These are phyloP conservation scores for Charaxes varanes DNA, from an alignment of 1,140 invertebrate genomes.

Conservation along the genomic window DNA sequence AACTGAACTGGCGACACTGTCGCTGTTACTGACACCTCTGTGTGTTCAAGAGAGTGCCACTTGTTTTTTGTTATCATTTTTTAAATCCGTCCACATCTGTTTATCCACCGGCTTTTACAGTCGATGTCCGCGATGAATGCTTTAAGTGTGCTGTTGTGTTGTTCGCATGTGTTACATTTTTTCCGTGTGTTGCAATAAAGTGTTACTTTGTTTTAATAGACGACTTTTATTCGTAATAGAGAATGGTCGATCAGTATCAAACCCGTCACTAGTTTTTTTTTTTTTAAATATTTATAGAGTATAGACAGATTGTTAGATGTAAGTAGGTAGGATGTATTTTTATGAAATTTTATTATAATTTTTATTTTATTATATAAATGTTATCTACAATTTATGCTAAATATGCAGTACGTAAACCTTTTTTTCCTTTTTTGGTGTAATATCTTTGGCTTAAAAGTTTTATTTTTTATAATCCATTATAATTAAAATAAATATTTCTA, in stretches of 20 bases:
- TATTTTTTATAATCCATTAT: too few relatives aligned
- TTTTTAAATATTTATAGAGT: background rate
- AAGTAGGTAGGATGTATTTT: too few relatives aligned
- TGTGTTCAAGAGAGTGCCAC: too few relatives aligned
- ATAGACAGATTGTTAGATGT: too few relatives aligned
- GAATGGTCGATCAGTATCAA: constrained; percentile 45
- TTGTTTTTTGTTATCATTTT: too few relatives aligned
- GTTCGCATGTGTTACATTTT: constrained; percentile 39
- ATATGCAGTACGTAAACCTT: background rate
- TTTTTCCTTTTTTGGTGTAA: background rate
- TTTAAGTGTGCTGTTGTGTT: constrained; percentile 62
- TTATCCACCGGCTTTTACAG: constrained; percentile 10
- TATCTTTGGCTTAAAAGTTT: background rate
- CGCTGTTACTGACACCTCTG: too few relatives aligned
- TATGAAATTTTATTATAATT: background rate
- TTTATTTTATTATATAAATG: background rate
- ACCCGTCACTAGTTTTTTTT: constrained; percentile 41
- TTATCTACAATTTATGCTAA: background rate
- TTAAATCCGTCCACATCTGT: constrained; percentile 25
- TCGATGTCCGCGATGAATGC: constrained; percentile 31
- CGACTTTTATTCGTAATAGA: constrained; percentile 21
- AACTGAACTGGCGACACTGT: too few relatives aligned
- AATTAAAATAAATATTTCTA: too few relatives aligned
- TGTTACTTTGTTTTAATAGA: constrained; percentile 17
- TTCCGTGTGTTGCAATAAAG: constrained; percentile 35